Base-by-base conservation (phyloP, 2,888 invertebrate species). In the Trachelus tabidus region DNA sequence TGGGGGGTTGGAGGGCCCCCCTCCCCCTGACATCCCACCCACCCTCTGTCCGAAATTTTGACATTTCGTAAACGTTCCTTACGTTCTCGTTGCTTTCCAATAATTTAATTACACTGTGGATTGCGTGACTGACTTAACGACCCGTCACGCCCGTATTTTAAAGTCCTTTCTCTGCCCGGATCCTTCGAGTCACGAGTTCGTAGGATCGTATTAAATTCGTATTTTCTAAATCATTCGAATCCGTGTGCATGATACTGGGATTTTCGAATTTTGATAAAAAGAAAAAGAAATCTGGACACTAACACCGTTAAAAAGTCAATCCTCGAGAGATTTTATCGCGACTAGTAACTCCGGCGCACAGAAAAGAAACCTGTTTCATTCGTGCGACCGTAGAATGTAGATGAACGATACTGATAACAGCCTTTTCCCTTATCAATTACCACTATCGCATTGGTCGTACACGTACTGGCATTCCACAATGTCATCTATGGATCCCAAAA, bases 51-150 rank as follows among this genome's bases (percentile, higher is more conserved):
- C 0, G 12, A 40, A 2, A 40, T 40, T 40, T 2, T 78, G 68
- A 79, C 82, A 83, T 84, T 83, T 84, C 84, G 83, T 83, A 84
- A 86, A 86, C 82, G 81, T 83, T 83, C 80, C 76, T 77, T 80
- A 81, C 80, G 83, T 76, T 79, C 76, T 79, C 69, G 82, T 82
- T 77, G 77, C 76, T 40, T 56, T 56, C 73, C 80, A 85, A 83
- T 86, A 84, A 87, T 87, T 85, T 83, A 83, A 85, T 79, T 73
- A 75, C 40, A 75, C 31, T n/a, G 37, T 56, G 12, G 12, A 75
- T 56, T 73, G 77, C 68, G 73, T 77, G 73, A 79, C 76, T 73
- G 56, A 9, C 56, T 9, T 56, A 23, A 56, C 23, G 56, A 23
- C 12, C 12, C 56, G 23, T 23, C 2, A 23, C 9, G 9, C 15